These are phyloP conservation scores for Agriopis leucophaearia DNA, from an alignment of 2,888 invertebrate species.

Conservation along the genomic window DNA sequence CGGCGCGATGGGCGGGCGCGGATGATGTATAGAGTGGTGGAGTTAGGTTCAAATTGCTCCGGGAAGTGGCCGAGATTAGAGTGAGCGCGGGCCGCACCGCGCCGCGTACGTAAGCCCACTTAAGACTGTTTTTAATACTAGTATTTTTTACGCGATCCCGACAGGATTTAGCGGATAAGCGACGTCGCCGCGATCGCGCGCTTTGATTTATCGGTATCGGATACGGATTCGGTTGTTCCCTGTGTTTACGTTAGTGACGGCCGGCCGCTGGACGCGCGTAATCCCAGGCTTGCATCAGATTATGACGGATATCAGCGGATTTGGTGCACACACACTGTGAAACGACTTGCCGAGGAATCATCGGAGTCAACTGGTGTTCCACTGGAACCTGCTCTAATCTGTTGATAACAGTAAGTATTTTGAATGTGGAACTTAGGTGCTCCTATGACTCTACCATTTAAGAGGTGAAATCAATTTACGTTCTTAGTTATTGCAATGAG, in stretches of 20 bases:
- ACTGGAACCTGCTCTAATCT: slow-evolving; percentile 43
- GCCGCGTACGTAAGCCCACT: slow-evolving; percentile 89
- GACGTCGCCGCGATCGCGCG: slow-evolving; percentile 83
- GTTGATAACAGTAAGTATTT: slow-evolving; percentile 67
- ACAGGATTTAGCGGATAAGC: slow-evolving; percentile 86
- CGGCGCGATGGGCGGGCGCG: slow-evolving; percentile 84
- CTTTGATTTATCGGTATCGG: slow-evolving; percentile 86
- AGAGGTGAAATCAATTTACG: background rate
- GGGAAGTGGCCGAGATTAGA: slow-evolving; percentile 92
- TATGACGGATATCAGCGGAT: slow-evolving; percentile 83
- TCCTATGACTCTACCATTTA: background rate
- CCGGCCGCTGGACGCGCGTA: slow-evolving; percentile 75
- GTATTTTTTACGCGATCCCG: slow-evolving; percentile 88
- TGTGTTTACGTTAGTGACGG: slow-evolving; percentile 86
- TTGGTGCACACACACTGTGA: slow-evolving; percentile 76
- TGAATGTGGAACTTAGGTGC: slow-evolving; percentile 17
- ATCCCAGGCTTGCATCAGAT: slow-evolving; percentile 83
- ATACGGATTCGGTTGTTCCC: slow-evolving; percentile 77
- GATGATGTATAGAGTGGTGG: slow-evolving; percentile 91
- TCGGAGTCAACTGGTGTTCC: slow-evolving; percentile 49
- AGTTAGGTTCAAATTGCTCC: slow-evolving; percentile 91
- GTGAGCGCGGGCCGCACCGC: slow-evolving; percentile 88
- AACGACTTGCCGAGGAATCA: slow-evolving; percentile 63
- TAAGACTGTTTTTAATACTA: slow-evolving; percentile 92
- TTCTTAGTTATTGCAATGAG: too few relatives aligned